phyloP scores from a whole-genome alignment of 2,888 invertebrate genomes.

The Habroteleia sp. region DNA sequence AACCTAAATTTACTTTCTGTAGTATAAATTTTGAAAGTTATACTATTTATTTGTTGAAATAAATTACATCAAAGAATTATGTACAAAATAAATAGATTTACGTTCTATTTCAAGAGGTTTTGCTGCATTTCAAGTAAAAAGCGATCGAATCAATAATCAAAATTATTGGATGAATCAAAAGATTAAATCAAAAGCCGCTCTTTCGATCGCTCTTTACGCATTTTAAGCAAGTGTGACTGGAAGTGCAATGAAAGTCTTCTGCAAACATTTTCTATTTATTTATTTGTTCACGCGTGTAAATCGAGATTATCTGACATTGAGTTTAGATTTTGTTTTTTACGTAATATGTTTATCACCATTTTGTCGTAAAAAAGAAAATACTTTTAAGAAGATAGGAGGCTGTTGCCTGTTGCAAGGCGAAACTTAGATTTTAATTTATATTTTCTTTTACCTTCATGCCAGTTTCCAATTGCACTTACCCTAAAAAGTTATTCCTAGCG shows the following conservation, averaged over 20 bases:
- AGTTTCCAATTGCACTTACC: too few relatives aligned
- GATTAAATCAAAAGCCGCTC: conserved; percentile 24
- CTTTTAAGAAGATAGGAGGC: too few relatives aligned
- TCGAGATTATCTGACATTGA: conserved; percentile 40
- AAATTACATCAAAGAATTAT: conserved; percentile 51
- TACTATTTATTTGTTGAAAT: conserved; percentile 39
- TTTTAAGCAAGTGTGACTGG: conserved; percentile 57
- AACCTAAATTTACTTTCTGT: conserved; percentile 1
- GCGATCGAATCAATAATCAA: conserved; percentile 60
- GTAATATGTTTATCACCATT: too few relatives aligned
- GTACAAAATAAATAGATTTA: conserved; percentile 29
- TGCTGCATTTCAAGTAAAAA: conserved; percentile 54
- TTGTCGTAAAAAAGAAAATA: too few relatives aligned
- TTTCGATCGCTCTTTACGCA: conserved; percentile 54
- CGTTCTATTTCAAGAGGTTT: conserved; percentile 48
- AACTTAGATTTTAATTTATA: too few relatives aligned
- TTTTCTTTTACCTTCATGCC: too few relatives aligned
- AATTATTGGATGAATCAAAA: conserved; percentile 49
- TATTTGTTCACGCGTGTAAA: conserved; percentile 43
- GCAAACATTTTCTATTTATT: conserved; percentile 59
- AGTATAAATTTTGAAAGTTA: conserved; percentile 12
- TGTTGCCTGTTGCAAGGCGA: too few relatives aligned
- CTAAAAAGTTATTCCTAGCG: too few relatives aligned
- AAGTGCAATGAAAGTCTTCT: conserved; percentile 64
- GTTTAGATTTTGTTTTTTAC: conserved; percentile 30